A percentile compares a stretch with the other conserved stretches of the same genome.
Evolutionary conservation across 1,140 invertebrate genomes (phyloP).

Genomic region (Lepidurus couesii): DNA sequence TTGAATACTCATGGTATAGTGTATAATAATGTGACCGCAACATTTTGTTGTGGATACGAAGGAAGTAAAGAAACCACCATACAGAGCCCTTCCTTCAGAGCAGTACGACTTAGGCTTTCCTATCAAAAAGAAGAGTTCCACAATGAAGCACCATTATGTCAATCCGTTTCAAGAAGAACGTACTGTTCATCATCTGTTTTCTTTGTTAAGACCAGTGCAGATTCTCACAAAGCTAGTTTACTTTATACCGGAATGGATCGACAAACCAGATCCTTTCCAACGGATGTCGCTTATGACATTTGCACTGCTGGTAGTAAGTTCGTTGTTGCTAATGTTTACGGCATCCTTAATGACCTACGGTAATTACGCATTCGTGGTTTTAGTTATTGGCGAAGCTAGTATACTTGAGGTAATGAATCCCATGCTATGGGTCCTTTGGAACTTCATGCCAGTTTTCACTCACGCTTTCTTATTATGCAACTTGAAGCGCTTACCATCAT

Average conservation of each 20-base stretch:
- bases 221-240: neutral
- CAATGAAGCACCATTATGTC: neutral
- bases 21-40: too few relatives aligned
- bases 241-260: neutral
- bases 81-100: neutral
- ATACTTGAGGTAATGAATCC: neutral
- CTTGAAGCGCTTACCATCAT: neutral
- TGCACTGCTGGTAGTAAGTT: neutral
- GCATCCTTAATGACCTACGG: neutral
- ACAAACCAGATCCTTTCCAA: neutral
- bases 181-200: neutral
- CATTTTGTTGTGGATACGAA: constrained; percentile 7
- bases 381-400: neutral
- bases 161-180: neutral
- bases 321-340: neutral
- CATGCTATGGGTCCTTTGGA: neutral
- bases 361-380: neutral
- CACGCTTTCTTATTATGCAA: neutral
- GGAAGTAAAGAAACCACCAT: neutral
- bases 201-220: neutral
- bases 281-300: neutral
- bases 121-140: neutral
- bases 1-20: too few relatives aligned
- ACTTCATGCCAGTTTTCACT: neutral
- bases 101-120: neutral